Evolutionary conservation across 1,140 invertebrate genomes (phyloP).

Genomic region (Sipha flava): DNA sequence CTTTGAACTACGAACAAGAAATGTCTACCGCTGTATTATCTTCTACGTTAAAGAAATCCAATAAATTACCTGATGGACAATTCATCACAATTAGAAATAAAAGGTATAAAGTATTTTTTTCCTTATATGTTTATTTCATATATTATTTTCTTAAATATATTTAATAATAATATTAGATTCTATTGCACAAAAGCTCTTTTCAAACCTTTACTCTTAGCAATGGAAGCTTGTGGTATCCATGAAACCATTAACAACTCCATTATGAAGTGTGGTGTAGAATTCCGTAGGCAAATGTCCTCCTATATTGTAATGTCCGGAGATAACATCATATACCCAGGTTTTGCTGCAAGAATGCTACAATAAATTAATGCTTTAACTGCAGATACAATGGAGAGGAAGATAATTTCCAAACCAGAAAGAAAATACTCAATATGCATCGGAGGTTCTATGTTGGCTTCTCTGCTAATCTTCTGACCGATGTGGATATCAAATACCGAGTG

Average conservation of each 20-base stretch:
- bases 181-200: conserved; percentile 94
- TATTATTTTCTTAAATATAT: background rate
- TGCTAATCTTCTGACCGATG: conserved; percentile 87
- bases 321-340: conserved; percentile 94
- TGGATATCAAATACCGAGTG: conserved; percentile 96
- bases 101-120: conserved; percentile 5
- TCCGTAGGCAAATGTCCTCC: conserved; percentile 89
- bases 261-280: conserved; percentile 93
- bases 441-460: conserved; percentile 73
- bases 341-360: conserved; percentile 67
- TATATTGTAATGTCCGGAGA: conserved; percentile 93
- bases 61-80: conserved; percentile 89
- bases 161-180: conserved; percentile 61
- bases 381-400: conserved; percentile 70
- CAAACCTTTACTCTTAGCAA: conserved; percentile 90
- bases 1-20: conserved; percentile 86
- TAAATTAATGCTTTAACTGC: conserved; percentile 70
- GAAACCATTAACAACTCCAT: conserved; percentile 95
- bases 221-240: conserved; percentile 91
- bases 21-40: conserved; percentile 88
- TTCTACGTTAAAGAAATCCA: conserved; percentile 84
- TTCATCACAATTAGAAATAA: conserved; percentile 69
- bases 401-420: conserved; percentile 75
- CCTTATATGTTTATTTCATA: background rate
- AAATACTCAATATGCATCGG: conserved; percentile 82